Evolutionary conservation across 2,113 vertebrate species (phyloP), one percentile per base, ranked within the genome.

Genomic region (Lepus timidus): DNA sequence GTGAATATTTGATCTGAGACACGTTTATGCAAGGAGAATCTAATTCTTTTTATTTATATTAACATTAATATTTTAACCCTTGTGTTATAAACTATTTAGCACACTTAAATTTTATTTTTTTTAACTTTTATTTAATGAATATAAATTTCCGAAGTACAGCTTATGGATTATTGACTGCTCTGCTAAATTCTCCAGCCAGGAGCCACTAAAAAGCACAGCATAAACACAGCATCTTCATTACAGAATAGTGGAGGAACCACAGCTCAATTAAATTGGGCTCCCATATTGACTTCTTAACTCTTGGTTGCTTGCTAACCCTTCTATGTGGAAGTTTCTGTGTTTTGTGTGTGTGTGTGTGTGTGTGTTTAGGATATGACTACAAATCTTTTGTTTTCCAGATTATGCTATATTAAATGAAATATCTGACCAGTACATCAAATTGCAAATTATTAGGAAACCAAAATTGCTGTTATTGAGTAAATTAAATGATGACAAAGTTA

Each of bases 341-440:
- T 44, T 27, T 74, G 85, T 71, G 29, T 96, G 90, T 92, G 29
- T 96, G 90, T 92, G 29, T 96, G 36, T 36, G 36, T 74, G 85
- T 71, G 29, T 96, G 90, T 92, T 22, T 93, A 85, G 20, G 36
- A 11, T 25, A 49, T 86, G 39, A 6, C 80, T 55, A 73, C 78
- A 81, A 78, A 27, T 85, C 16, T 96, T 96, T 51, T 51, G 8
- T 80, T 88, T 94, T 92, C 22, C 22, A 68, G 9, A 27, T 44
- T 19, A 61, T 90, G 44, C 1, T 70, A 1, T 88, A 25, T 85
- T 82, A 91, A 94, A 83, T 90, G 65, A 88, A 85, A 61, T 87
- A 11, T 91, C n/a, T 71, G 44, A 44, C 52, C 20, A 86, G 9
- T 71, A 76, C 49, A 87, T 95, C 29, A 86, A 52, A 78, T 88